phyloP scores from a whole-genome alignment of 2,113 vertebrate species.

The Phoenicopterus ruber region DNA sequence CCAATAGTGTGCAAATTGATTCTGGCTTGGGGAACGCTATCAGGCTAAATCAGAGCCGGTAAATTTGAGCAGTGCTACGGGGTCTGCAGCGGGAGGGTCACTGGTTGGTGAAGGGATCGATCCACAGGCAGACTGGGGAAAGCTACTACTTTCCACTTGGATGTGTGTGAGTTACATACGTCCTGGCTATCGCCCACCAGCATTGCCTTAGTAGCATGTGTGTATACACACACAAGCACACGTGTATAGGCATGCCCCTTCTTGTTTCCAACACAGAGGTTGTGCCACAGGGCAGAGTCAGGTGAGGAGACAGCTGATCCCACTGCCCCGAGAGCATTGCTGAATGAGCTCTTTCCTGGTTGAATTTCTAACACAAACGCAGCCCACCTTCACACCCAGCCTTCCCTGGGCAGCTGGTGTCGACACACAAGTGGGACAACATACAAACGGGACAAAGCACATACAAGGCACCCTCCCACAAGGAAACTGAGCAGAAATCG shows the following conservation, averaged over 20 bases:
- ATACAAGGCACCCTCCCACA: neutral
- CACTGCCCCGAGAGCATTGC: neutral
- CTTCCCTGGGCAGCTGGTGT: accelerated
- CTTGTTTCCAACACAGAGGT: neutral
- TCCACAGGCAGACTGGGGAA: neutral
- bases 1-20: neutral
- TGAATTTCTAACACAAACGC: neutral
- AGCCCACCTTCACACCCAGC: neutral
- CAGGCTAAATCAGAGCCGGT: neutral
- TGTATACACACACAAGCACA: accelerated
- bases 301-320: neutral
- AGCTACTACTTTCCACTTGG: neutral
- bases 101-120: neutral
- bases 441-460: neutral
- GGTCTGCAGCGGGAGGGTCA: neutral
- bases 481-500: neutral
- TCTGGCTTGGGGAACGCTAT: neutral
- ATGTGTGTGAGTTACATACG: neutral
- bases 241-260: accelerated
- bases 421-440: neutral
- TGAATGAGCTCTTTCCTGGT: neutral
- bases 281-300: neutral
- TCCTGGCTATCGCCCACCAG: neutral
- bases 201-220: neutral
- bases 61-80: neutral